Percentiles rank a stretch among this genome's conserved stretches.
Conservation (phyloP, 2,113 vertebrate species). For the Lontra canadensis region DNA sequence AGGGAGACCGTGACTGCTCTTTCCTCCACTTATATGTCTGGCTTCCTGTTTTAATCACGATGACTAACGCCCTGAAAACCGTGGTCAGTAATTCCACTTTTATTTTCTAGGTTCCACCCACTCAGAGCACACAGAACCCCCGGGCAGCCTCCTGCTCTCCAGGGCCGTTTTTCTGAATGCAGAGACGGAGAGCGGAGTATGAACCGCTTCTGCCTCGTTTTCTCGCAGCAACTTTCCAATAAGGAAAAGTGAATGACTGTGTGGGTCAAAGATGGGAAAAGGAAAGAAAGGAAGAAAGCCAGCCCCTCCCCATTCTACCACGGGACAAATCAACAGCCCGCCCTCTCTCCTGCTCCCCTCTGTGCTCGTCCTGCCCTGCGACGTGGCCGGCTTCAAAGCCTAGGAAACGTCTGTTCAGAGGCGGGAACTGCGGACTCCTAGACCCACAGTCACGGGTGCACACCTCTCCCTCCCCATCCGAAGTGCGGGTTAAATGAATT, state of each 20-base stretch:
- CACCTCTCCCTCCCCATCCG: background rate
- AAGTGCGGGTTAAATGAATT: background rate
- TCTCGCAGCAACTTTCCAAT: background rate
- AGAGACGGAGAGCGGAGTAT: background rate
- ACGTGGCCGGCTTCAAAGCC: background rate
- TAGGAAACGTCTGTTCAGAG: background rate
- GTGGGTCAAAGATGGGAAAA: background rate
- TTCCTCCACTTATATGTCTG: background rate
- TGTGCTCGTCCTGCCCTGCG: accelerated
- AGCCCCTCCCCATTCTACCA: background rate
- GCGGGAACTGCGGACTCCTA: background rate
- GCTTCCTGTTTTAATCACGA: slow-evolving; percentile 30
- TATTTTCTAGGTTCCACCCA: slow-evolving; percentile 51
- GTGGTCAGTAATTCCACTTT: slow-evolving; percentile 53
- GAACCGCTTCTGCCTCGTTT: accelerated
- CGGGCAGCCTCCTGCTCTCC: background rate
- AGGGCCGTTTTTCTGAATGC: background rate
- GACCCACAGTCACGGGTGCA: too few species aligned
- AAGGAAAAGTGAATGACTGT: background rate
- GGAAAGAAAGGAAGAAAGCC: background rate
- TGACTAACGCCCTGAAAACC: slow-evolving; percentile 55
- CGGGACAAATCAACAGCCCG: accelerated
- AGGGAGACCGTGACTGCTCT: background rate
- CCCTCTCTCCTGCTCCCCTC: background rate
- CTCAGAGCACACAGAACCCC: background rate